A percentile compares a stretch with the other conserved stretches of the same genome.
Conservation (phyloP, 2,113 vertebrate species). For the Campylomormyrus numenius region DNA sequence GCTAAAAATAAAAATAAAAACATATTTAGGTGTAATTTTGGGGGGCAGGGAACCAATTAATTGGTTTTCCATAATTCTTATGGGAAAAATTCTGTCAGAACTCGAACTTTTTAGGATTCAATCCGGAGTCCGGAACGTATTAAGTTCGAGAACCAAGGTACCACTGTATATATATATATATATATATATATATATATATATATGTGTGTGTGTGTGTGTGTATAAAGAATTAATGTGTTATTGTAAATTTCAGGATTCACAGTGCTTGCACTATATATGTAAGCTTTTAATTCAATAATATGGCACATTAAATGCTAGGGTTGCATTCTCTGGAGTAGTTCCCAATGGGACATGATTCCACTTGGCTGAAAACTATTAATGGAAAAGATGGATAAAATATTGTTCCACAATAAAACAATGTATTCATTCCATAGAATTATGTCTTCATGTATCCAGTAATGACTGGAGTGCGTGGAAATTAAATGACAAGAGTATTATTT, state of each 20-base stretch:
- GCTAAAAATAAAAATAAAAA: too few species aligned
- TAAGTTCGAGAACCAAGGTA: too few species aligned
- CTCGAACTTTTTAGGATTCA: too few species aligned
- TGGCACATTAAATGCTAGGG: constrained; percentile 58
- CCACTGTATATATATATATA: too few species aligned
- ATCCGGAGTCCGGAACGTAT: too few species aligned
- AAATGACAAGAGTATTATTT: background rate
- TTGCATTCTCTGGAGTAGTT: constrained; percentile 46
- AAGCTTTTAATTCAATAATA: constrained; percentile 65
- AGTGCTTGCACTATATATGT: constrained; percentile 40
- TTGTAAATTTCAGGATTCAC: constrained; percentile 52
- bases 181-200: too few species aligned
- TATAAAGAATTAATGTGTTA: constrained; percentile 34
- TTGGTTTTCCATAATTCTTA: too few species aligned
- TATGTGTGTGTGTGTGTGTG: too few species aligned
- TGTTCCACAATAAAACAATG: background rate
- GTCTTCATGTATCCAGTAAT: background rate
- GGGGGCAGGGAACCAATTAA: too few species aligned
- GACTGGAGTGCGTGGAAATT: background rate
- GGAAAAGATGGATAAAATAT: background rate
- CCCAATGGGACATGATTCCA: constrained; percentile 46
- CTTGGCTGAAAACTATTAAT: constrained; percentile 44
- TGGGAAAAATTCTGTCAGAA: too few species aligned
- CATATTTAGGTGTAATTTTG: too few species aligned
- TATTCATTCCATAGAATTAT: background rate